Base-by-base conservation (phyloP, 2,113 vertebrate species). In the Nerophis lumbriciformis region DNA sequence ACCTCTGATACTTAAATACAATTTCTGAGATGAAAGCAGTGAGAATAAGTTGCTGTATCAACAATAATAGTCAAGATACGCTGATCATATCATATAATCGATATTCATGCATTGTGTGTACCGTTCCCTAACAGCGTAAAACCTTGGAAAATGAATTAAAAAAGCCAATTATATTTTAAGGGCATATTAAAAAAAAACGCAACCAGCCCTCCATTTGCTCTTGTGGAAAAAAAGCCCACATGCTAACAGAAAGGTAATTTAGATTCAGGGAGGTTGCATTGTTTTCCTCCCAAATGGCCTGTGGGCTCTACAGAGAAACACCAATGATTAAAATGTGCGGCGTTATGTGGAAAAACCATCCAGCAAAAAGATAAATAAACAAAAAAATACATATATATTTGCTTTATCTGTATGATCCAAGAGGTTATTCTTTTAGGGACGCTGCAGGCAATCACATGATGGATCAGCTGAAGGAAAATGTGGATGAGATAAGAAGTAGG, bases 301-400 rank as follows among this genome's bases (percentile, higher is more conserved):
- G 45, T 12, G 47, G 8, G 45, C 11, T 54, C 53, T 5, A 16
- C 53, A 2, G 49, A 38, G 58, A 72, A 66, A 53, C 14, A 6
- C 15, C 67, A 69, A 69, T 14, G 10, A 77, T 72, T 71, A 35
- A 63, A 75, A 73, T 64, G 35, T 47, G 53, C 59, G 60, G 59
- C 55, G 14, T 61, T 54, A 42, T 58, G 63, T 5, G 55, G 19
- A 60, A 21, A 54, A 63, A 59, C 47, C 73, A 64, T 52, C 53
- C n/a, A 45, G 38, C 15, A 36, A 65, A 58, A 10, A 57, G 38
- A 56, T 56, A 38, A 16, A 42, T 57, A 57, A 44, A 9, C 38
- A 44, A 28, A 28, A 28, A 28, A 28, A 28, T 28, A 28, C 28
- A 19, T 42, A 10, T 57, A 19, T 13, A 39, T 57, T 19, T 44